These are phyloP conservation scores for Ptychoptera contaminata DNA, from an alignment of 2,888 invertebrate genomes.

Conservation along the genomic window DNA sequence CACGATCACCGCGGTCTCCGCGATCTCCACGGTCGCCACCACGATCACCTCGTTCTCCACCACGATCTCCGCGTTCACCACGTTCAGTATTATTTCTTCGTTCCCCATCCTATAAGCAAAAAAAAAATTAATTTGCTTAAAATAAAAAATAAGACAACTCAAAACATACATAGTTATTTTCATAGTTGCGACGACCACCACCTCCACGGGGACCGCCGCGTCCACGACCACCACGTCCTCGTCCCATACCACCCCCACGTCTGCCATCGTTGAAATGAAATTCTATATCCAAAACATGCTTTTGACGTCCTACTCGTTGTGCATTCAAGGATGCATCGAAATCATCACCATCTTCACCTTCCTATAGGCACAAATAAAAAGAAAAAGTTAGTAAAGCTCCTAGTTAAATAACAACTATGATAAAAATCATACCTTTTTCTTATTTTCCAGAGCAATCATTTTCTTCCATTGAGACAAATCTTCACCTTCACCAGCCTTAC, in stretches of 20 bases:
- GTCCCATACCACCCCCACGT: slow-evolving; percentile 50
- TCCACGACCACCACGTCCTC: slow-evolving; percentile 45
- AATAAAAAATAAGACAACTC: neutral
- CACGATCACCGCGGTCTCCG: slow-evolving; percentile 16
- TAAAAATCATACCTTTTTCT: slow-evolving; percentile 41
- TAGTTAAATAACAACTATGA: too few relatives aligned
- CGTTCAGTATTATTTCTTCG: slow-evolving; percentile 11
- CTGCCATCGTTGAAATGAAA: slow-evolving; percentile 72
- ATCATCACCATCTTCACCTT: slow-evolving; percentile 48
- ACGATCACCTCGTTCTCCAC: slow-evolving; percentile 11
- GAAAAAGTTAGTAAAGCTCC: neutral
- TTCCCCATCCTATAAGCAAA: too few relatives aligned
- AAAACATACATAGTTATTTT: neutral
- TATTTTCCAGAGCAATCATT: slow-evolving; percentile 63
- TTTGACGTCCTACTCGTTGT: slow-evolving; percentile 73
- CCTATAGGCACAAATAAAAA: neutral
- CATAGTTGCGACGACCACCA: slow-evolving; percentile 15
- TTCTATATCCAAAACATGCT: slow-evolving; percentile 73
- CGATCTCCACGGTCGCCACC: slow-evolving; percentile 18
- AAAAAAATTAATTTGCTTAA: neutral
- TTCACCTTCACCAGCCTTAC: slow-evolving; percentile 90
- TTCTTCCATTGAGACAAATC: slow-evolving; percentile 86
- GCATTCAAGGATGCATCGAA: slow-evolving; percentile 66
- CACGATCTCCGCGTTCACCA: slow-evolving; percentile 12
- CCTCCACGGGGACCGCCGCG: slow-evolving; percentile 33